Evolutionary conservation across 2,888 invertebrate genomes (phyloP).

Genomic region (Meta bourneti): DNA sequence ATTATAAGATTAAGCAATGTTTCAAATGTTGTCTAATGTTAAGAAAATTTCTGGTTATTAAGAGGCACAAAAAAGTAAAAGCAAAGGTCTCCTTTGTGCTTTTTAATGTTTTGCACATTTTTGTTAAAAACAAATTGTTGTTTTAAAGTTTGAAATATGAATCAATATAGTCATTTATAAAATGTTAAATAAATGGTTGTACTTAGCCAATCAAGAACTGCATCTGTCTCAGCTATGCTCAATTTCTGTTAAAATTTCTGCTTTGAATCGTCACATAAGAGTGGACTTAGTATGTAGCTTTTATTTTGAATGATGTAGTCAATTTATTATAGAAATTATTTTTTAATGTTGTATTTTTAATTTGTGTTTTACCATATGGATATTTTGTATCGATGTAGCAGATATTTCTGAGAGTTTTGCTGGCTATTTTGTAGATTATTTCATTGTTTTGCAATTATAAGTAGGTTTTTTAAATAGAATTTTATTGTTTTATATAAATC

Average conservation of each 20-base stretch:
- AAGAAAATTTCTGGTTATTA: too few species aligned
- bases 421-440: conserved; percentile 17
- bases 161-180: too few species aligned
- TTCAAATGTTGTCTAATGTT: too few species aligned
- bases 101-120: too few species aligned
- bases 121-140: too few species aligned
- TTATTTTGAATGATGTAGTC: not conserved
- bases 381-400: conserved; percentile 11
- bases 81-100: too few species aligned
- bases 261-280: not conserved
- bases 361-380: not conserved
- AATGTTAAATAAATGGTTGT: too few species aligned
- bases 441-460: not conserved
- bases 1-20: too few species aligned
- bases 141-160: too few species aligned
- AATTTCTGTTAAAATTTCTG: not conserved
- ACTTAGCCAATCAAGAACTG: conserved; percentile 5
- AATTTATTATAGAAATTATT: conserved; percentile 24
- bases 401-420: not conserved
- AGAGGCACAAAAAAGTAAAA: too few species aligned
- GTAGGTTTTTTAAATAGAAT: not conserved
- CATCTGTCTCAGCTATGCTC: not conserved
- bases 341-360: conserved; percentile 6
- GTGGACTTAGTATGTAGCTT: conserved; percentile 1
- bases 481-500: not conserved